A percentile compares a stretch with the other conserved stretches of the same genome.
These are phyloP conservation scores for Drosophila mauritiana DNA, from an alignment of 1,140 invertebrate species.

Conservation along the genomic window DNA sequence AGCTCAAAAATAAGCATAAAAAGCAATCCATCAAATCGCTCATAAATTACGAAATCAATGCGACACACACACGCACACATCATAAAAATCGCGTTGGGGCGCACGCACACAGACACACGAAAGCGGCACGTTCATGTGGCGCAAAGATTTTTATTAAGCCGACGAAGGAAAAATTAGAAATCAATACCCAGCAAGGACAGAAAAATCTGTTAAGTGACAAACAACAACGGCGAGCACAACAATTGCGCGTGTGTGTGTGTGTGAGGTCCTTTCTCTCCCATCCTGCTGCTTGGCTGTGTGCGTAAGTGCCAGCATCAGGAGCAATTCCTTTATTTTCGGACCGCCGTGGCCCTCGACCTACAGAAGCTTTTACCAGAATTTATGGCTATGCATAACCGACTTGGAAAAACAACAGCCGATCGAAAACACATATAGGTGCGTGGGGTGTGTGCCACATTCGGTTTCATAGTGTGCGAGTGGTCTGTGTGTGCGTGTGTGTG, in stretches of 20 bases:
- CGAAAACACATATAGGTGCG: constrained; percentile 66
- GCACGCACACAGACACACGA: not conserved
- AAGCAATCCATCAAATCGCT: constrained; percentile 70
- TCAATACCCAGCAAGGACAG: constrained; percentile 55
- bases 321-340: constrained; percentile 57
- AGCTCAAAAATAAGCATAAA: constrained; percentile 52
- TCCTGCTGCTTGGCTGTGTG: constrained; percentile 5
- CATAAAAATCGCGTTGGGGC: constrained; percentile 21
- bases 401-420: constrained; percentile 54
- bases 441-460: constrained; percentile 14
- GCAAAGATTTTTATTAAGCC: constrained; percentile 40
- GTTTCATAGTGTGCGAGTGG: constrained; percentile 2
- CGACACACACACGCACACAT: constrained; percentile 36
- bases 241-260: constrained; percentile 33
- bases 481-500: constrained; percentile 7
- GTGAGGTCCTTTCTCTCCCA: not conserved
- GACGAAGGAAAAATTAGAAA: constrained; percentile 67
- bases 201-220: constrained; percentile 70
- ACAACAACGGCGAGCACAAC: constrained; percentile 35
- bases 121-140: constrained; percentile 12
- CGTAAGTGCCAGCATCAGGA: constrained; percentile 57
- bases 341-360: constrained; percentile 34
- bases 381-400: constrained; percentile 46
- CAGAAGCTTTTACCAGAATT: constrained; percentile 51
- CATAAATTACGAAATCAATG: constrained; percentile 72